phyloP scores from a whole-genome alignment of 2,797 vertebrate species.

The Vipera ursinii region DNA sequence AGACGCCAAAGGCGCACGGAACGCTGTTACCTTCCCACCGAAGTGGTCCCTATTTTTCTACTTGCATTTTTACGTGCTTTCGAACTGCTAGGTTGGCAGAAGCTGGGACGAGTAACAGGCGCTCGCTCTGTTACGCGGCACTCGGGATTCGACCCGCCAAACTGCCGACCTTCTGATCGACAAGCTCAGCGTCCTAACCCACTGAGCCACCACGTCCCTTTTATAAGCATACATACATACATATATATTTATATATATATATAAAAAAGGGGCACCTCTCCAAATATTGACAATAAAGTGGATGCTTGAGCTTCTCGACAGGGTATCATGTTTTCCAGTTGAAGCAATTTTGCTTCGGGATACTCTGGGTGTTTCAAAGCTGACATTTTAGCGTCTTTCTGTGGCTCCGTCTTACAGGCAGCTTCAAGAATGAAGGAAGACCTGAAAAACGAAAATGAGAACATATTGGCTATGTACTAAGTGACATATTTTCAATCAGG shows the following conservation, averaged over 20 bases:
- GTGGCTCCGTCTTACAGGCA: background rate
- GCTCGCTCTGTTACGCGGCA: too few species aligned
- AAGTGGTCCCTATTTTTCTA: too few species aligned
- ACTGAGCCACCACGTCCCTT: too few species aligned
- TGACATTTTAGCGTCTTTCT: slow-evolving; percentile 68
- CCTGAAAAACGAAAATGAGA: slow-evolving; percentile 33
- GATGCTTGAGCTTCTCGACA: slow-evolving; percentile 85
- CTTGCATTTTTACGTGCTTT: too few species aligned
- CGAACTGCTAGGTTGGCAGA: too few species aligned
- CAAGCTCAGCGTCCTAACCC: too few species aligned
- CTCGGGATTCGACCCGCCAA: too few species aligned
- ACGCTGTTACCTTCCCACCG: too few species aligned
- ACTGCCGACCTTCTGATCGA: too few species aligned
- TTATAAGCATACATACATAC: too few species aligned
- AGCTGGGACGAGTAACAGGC: too few species aligned
- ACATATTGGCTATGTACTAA: background rate
- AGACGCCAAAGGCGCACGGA: too few species aligned
- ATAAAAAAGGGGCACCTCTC: slow-evolving; percentile 78
- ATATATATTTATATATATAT: rapidly evolving
- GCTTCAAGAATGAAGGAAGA: background rate
- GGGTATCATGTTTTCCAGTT: slow-evolving; percentile 72
- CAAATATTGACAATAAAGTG: slow-evolving; percentile 82
- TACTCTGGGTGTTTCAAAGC: slow-evolving; percentile 72
- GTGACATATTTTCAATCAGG: background rate
- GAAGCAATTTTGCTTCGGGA: slow-evolving; percentile 70